phyloP scores from a whole-genome alignment of 1,140 invertebrate species.

The Zaprionus taronus region DNA sequence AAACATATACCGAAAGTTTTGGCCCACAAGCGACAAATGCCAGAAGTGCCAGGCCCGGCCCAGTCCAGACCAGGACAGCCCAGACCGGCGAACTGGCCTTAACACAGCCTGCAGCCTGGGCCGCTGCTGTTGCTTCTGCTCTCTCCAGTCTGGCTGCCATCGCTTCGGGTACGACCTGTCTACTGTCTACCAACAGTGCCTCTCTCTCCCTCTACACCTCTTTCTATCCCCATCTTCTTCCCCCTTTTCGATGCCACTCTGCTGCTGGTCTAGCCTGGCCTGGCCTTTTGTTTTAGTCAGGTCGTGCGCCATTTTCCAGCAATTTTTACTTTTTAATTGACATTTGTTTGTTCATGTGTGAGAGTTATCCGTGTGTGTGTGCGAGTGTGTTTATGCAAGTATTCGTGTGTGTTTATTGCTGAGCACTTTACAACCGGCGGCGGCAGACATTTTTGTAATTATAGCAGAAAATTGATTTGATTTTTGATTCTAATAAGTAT shows the following conservation, averaged over 20 bases:
- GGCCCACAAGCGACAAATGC: slow-evolving; percentile 31
- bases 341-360: slow-evolving; percentile 66
- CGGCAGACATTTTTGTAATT: slow-evolving; percentile 80
- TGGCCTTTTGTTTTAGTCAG: slow-evolving; percentile 70
- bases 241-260: neutral
- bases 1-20: slow-evolving; percentile 62
- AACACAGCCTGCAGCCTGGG: slow-evolving; percentile 9
- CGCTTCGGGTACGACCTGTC: neutral
- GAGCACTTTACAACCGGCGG: slow-evolving; percentile 72
- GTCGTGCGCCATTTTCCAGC: slow-evolving; percentile 75
- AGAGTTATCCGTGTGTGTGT: slow-evolving; percentile 12
- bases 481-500: slow-evolving; percentile 82
- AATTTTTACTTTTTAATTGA: slow-evolving; percentile 82
- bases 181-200: neutral
- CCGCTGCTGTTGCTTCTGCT: neutral
- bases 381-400: slow-evolving; percentile 21
- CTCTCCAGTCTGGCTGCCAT: slow-evolving; percentile 3
- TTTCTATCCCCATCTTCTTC: neutral
- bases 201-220: neutral
- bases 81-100: slow-evolving; percentile 25
- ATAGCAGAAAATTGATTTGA: slow-evolving; percentile 81
- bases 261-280: neutral
- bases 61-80: neutral
- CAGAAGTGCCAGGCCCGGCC: slow-evolving; percentile 14
- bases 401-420: slow-evolving; percentile 12